Evolutionary conservation across 2,888 invertebrate species (phyloP).

Genomic region (Phania funesta): DNA sequence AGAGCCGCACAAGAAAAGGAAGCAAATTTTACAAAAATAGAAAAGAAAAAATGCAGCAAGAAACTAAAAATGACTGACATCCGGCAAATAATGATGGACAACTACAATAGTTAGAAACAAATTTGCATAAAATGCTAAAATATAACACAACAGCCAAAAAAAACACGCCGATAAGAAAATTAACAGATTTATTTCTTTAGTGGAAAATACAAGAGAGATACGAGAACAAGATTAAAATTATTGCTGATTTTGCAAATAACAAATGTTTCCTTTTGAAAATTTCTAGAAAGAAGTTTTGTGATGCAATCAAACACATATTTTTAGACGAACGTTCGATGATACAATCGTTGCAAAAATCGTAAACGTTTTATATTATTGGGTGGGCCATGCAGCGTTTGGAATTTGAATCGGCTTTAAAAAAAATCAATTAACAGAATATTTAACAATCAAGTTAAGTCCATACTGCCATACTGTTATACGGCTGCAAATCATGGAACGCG

Average conservation of each 20-base stretch:
- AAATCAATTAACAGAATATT: too few species aligned
- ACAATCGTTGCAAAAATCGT: too few species aligned
- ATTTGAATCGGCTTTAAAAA: too few species aligned
- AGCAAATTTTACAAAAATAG: slow-evolving; percentile 13
- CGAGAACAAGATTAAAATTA: background rate
- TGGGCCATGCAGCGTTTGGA: too few species aligned
- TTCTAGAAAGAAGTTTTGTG: too few species aligned
- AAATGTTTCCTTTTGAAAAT: slow-evolving; percentile 29
- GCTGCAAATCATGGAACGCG: too few species aligned
- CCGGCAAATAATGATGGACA: slow-evolving; percentile 67
- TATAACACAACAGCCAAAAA: slow-evolving; percentile 2
- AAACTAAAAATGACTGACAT: slow-evolving; percentile 63
- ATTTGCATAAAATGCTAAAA: slow-evolving; percentile 60
- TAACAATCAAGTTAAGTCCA: too few species aligned
- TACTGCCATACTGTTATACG: too few species aligned
- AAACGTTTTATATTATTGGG: too few species aligned
- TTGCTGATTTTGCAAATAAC: background rate
- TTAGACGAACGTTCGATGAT: too few species aligned
- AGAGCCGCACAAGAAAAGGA: slow-evolving; percentile 8
- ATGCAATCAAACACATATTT: too few species aligned
- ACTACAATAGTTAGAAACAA: slow-evolving; percentile 54
- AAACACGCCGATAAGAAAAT: slow-evolving; percentile 20
- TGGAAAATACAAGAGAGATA: background rate
- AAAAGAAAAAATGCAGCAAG: background rate
- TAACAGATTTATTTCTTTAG: slow-evolving; percentile 31